Base-by-base conservation (phyloP, 2,888 invertebrate genomes). In the Endomychus coccineus region DNA sequence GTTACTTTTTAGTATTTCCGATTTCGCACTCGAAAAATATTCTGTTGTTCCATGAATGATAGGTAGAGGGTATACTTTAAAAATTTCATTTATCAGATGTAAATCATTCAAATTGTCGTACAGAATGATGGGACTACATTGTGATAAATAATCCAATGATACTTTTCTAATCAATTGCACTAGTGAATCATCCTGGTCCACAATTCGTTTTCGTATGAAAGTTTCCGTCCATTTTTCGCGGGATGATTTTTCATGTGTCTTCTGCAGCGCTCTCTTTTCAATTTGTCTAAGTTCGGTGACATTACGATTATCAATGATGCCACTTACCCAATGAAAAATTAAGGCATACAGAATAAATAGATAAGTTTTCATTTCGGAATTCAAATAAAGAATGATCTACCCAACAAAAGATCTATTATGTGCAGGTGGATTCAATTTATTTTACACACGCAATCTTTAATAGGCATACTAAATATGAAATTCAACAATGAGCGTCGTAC, bases 71-170 rank as follows among this genome's bases (percentile, higher is more conserved):
- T 72, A 75, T 17, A 57, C 64, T 54, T 63, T 68, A 1, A 83
- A 69, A 1, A 83, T 61, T 39, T 71, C 69, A 58, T 77, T 71
- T 45, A 81, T 56, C 7, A 81, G 52, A 23, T 71, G 63, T 29
- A 67, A 71, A 31, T 78, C 75, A 1, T 77, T 71, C 53, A 66
- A 67, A 37, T 52, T 66, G 40, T 83, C 83, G 47, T 83, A 83
- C n/a, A 83, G 69, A 40, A 82, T 70, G 2, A 78, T 69, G 2
- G 80, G 75, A 1, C 74, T 74, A 50, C 83, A 83, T 37, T 75
- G 74, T n/a, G 60, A 64, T 15, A 83, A 58, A 60, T 83, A 76
- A 5, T 71, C 69, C 1, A 64, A 29, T 1, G 77, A 73, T 21
- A 83, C 68, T 51, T 73, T 74, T 40, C 72, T 71, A 3, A 83